phyloP scores from a whole-genome alignment of 2,888 invertebrate genomes.

The Xanthorhoe spadicearia region DNA sequence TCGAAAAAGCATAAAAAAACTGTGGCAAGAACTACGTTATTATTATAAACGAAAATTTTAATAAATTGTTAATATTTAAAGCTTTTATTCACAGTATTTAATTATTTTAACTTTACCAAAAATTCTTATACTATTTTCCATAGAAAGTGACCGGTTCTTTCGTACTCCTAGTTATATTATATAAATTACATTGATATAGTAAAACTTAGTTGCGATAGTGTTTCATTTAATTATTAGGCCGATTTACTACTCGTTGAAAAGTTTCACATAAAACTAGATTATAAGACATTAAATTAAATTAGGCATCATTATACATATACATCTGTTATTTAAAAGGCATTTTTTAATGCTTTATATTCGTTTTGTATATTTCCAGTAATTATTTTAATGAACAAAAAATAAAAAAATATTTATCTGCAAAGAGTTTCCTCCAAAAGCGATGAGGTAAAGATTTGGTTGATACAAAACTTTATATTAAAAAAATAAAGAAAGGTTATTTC shows the following conservation, averaged over 20 bases:
- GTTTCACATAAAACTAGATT: slow-evolving; percentile 46
- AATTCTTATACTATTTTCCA: not conserved
- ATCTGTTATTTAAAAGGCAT: not conserved
- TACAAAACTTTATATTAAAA: no score
- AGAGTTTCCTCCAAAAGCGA: no score
- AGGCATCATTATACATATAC: not conserved
- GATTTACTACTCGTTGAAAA: slow-evolving; percentile 82
- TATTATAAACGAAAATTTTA: slow-evolving; percentile 12
- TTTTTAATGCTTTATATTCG: no score
- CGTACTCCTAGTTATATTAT: slow-evolving; percentile 11
- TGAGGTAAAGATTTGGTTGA: no score
- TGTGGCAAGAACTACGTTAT: slow-evolving; percentile 37
- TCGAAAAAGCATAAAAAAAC: slow-evolving; percentile 22
- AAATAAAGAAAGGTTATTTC: no score
- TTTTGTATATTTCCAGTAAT: no score
- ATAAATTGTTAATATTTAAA: slow-evolving; percentile 29
- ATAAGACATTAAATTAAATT: slow-evolving; percentile 7
- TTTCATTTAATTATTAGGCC: slow-evolving; percentile 78
- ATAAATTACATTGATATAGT: slow-evolving; percentile 15
- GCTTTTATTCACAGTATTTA: slow-evolving; percentile 34
- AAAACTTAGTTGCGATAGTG: slow-evolving; percentile 45
- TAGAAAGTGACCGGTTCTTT: not conserved
- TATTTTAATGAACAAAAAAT: no score
- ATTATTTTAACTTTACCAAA: no score
- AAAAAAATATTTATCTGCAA: no score